Conservation (phyloP, 2,797 vertebrate species). For the Ispidina lecontei region DNA sequence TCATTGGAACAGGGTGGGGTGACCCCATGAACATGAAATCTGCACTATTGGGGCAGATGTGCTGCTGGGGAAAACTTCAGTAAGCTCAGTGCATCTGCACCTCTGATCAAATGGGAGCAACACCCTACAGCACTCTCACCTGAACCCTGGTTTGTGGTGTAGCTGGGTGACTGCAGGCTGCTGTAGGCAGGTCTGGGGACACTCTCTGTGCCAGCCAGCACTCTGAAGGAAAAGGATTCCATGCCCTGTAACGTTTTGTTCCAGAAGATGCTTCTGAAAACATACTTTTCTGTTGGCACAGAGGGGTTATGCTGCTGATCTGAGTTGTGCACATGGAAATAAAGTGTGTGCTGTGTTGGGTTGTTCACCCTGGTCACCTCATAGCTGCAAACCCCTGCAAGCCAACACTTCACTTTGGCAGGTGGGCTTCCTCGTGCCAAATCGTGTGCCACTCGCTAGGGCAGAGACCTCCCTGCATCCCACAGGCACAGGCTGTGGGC, state of each 20-base stretch:
- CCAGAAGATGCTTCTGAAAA: not conserved
- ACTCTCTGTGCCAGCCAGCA: not conserved
- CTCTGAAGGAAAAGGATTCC: not conserved
- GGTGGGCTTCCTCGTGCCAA: accelerated
- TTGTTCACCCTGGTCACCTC: not conserved
- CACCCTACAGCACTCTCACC: not conserved
- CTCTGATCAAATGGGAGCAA: not conserved
- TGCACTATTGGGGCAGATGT: not conserved
- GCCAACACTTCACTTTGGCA: not conserved
- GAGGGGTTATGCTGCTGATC: not conserved
- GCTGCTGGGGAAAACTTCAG: not conserved
- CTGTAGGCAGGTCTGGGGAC: not conserved
- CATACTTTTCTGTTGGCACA: accelerated
- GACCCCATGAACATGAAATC: not conserved
- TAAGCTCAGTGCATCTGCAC: not conserved
- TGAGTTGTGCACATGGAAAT: not conserved
- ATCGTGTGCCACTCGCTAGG: accelerated
- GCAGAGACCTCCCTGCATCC: not conserved
- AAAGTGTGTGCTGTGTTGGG: not conserved
- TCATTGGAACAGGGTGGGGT: not conserved
- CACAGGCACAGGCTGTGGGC: not conserved
- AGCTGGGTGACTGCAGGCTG: not conserved
- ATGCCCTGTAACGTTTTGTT: not conserved
- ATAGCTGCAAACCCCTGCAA: not conserved
- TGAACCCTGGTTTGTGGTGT: not conserved